Evolutionary conservation across 2,888 invertebrate genomes (phyloP), one percentile per base, ranked within the genome.

Genomic region (Aphidoletes aphidimyza): DNA sequence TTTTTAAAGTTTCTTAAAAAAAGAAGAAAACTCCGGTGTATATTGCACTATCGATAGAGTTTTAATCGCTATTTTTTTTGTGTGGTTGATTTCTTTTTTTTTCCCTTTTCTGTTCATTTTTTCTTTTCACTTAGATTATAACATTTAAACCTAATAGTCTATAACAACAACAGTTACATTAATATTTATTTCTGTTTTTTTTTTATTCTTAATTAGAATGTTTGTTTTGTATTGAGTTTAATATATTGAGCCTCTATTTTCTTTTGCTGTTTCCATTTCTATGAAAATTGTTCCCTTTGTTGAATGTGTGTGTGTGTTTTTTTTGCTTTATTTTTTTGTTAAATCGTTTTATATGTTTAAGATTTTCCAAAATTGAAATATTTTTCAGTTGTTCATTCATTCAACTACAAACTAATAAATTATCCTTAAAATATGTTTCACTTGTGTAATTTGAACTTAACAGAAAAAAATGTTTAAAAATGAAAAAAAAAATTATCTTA

Each of bases 21-120:
- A 81, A 81, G 81, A 81, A 81, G 37, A 81, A 39, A 81, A 81
- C 81, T 81, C 81, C 81, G 81, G 81, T 37, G 81, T 81, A 81
- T 81, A 81, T 81, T 81, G 81, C 81, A 81, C 81, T 81, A 81
- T 37, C 81, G 22, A 81, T 81, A 81, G n/a, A 81, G n/a, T 81
- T 81, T 78, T 78, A 8, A 37, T 81, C 1, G 81, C 37, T 81
- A 37, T 9, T 81, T 37, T 81, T 81, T 81, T 34, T 69, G 14
- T 37, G 36, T 36, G 36, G 17, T 14, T 78, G 54, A 34, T 78
- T 22, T 59, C 2, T 14, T 2, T 69, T 9, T 19, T 19, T 0
- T 81, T 81, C 37, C n/a, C 37, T 81, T 36, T 11, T 81, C 37
- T n/a, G 17, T 37, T 37, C 37, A 19, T 81, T 81, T 36, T 19